Percentiles rank a stretch among this genome's conserved stretches.
Conservation (phyloP, 2,888 invertebrate genomes). For the Epinotia brunnichana region DNA sequence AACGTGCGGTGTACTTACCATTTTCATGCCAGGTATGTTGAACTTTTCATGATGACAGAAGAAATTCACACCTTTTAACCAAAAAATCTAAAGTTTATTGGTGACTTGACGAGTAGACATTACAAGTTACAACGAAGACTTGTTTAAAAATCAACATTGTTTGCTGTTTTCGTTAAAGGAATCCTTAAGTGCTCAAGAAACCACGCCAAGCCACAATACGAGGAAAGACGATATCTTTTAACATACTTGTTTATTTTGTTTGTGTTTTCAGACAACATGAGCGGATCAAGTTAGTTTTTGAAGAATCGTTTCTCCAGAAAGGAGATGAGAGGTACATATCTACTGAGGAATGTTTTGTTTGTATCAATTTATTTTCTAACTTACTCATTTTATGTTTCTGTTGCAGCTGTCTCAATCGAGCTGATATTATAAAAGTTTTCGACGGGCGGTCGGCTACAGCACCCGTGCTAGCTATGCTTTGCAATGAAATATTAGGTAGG, state of each 20-base stretch:
- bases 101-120: no score
- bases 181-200: neutral
- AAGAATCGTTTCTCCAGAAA: constrained; percentile 90
- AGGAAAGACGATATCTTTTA: constrained; percentile 21
- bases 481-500: constrained; percentile 88
- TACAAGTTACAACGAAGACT: no score
- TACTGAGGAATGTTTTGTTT: constrained; percentile 12
- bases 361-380: constrained; percentile 42
- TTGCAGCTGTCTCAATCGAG: constrained; percentile 91
- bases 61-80: neutral
- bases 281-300: constrained; percentile 91
- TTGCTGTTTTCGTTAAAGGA: neutral
- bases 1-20: constrained; percentile 94
- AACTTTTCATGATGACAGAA: neutral
- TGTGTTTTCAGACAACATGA: constrained; percentile 86
- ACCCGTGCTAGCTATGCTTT: constrained; percentile 91
- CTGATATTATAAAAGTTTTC: constrained; percentile 92
- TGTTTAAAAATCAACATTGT: neutral
- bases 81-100: no score
- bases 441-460: constrained; percentile 89
- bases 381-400: constrained; percentile 43
- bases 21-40: constrained; percentile 91
- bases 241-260: constrained; percentile 36
- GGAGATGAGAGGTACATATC: constrained; percentile 89
- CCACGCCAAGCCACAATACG: neutral